A percentile compares a stretch with the other conserved stretches of the same genome.
These are phyloP conservation scores for Tretioscincus oriximinensis DNA, from an alignment of 2,113 vertebrate genomes.

Conservation along the genomic window DNA sequence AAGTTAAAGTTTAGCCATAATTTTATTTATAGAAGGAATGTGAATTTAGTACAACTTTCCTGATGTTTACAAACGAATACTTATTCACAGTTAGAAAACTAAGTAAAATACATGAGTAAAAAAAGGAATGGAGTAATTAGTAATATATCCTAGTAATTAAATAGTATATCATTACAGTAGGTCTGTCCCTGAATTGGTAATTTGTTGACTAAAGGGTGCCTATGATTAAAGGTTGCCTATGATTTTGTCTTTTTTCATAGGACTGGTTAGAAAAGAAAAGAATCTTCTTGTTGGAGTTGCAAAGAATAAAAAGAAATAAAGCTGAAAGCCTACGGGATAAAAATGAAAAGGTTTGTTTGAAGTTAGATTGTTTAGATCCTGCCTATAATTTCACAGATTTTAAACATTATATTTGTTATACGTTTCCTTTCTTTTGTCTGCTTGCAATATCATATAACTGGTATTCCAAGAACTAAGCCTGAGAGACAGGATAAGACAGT, in stretches of 20 bases:
- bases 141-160: too few species aligned
- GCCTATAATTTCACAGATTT: neutral
- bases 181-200: neutral
- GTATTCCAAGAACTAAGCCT: too few species aligned
- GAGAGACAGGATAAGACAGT: too few species aligned
- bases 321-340: slow-evolving; percentile 77
- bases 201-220: neutral
- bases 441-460: too few species aligned
- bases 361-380: neutral
- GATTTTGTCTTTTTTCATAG: slow-evolving; percentile 67
- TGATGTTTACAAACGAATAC: neutral
- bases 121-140: neutral
- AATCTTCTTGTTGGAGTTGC: slow-evolving; percentile 68
- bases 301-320: slow-evolving; percentile 80
- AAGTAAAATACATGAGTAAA: neutral
- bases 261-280: slow-evolving; percentile 92
- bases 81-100: too few species aligned
- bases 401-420: neutral
- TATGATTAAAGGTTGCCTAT: neutral
- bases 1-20: neutral
- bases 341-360: slow-evolving; percentile 75
- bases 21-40: neutral
- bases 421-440: neutral
- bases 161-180: too few species aligned
- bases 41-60: neutral